Percentiles rank a stretch among this genome's conserved stretches.
These are phyloP conservation scores for Polyergus mexicanus DNA, from an alignment of 1,140 invertebrate genomes.

Conservation along the genomic window DNA sequence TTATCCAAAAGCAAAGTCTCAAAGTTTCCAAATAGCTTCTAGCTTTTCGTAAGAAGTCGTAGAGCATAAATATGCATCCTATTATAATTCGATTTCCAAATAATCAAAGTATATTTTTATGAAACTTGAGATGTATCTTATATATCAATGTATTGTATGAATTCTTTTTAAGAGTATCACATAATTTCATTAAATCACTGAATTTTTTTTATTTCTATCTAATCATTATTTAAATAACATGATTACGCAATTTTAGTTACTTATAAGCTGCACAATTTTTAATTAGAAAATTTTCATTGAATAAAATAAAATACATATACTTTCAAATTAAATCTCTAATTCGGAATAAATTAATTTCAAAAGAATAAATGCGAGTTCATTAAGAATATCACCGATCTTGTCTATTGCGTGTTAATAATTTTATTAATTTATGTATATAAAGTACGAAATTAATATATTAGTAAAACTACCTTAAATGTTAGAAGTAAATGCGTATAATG, in stretches of 20 bases:
- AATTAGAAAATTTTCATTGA: background rate
- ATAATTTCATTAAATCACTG: background rate
- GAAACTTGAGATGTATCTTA: background rate
- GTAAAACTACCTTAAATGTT: background rate
- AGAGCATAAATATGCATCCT: constrained; percentile 1
- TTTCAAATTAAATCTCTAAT: background rate
- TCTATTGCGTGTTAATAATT: background rate
- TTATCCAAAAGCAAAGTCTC: constrained; percentile 46
- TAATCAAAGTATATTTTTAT: background rate
- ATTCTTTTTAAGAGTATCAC: background rate
- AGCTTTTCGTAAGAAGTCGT: constrained; percentile 28
- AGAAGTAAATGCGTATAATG: constrained; percentile 22
- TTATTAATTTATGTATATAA: background rate
- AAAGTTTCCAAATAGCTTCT: constrained; percentile 39
- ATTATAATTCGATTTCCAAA: constrained; percentile 13
- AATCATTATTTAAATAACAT: background rate
- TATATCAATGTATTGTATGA: background rate
- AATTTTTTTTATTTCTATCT: background rate
- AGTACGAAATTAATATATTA: background rate
- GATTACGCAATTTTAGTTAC: background rate
- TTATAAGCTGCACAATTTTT: background rate
- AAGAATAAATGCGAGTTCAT: background rate
- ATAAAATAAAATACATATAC: background rate
- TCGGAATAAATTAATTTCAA: background rate
- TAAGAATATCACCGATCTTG: background rate